Evolutionary conservation across 2,797 vertebrate species (phyloP), one percentile per base, ranked within the genome.

Genomic region (Monodelphis domestica): DNA sequence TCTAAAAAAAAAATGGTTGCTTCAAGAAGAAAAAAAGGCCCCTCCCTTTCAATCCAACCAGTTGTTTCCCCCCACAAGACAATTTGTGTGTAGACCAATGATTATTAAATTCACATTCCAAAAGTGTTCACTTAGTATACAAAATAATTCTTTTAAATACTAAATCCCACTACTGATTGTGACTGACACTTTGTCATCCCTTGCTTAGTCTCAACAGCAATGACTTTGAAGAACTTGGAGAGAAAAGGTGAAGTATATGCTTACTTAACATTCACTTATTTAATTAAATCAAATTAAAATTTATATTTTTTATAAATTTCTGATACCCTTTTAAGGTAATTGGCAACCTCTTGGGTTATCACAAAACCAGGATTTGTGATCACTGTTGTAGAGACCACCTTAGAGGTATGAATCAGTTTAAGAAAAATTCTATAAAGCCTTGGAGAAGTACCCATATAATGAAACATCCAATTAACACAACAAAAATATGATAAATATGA

Each of bases 231-330:
- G 95, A 97, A 53, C 53, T 95, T 91, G 94, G 94, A 97, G 95
- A 95, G 91, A 96, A 95, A 94, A 89, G 90, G 95, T 96, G 97
- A 97, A 45, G 97, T 97, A 96, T 45, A 45, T 45, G 70, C 21
- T 70, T 78, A 78, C 96, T 97, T 97, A 94, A 45, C 7, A 78
- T 78, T 95, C 96, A 93, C 90, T 96, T 96, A 97, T 45, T 78
- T 78, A 78, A 78, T 78, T 78, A 78, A 45, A 78, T 78, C 17
- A 78, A 78, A 97, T 97, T 96, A 97, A 97, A 94, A 94, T 95
- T 97, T 96, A 97, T 97, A 97, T 97, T 97, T 95, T 95, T 94
- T 57, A 91, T 93, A 95, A 88, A 94, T 38, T 97, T 95, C 90
- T 94, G 96, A 97, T 93, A 97, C 91, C 88, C 91, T 91, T n/a